phyloP scores from a whole-genome alignment of 2,113 vertebrate species.

The Platycercus adscitus region DNA sequence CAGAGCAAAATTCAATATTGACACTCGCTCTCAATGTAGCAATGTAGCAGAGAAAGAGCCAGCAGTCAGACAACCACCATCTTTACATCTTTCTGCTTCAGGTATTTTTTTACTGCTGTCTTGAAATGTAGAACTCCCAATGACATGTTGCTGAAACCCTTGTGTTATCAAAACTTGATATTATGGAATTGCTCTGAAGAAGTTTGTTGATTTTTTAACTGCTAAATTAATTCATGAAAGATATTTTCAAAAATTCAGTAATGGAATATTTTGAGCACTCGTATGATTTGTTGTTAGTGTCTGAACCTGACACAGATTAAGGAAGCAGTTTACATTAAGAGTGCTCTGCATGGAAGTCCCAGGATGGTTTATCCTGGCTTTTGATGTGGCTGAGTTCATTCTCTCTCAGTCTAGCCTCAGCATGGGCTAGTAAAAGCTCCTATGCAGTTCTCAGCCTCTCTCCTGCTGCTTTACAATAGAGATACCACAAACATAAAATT shows the following conservation, averaged over 20 bases:
- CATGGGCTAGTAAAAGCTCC: neutral
- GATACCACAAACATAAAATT: neutral
- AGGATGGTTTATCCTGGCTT: neutral
- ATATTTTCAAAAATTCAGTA: neutral
- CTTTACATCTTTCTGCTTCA: neutral
- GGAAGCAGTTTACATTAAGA: neutral
- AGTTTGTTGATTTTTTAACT: rapidly evolving
- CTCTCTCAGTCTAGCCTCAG: neutral
- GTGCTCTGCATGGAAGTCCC: neutral
- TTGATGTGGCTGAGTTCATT: neutral
- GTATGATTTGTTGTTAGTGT: neutral
- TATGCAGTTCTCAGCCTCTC: neutral
- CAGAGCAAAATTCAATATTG: neutral
- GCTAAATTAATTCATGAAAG: neutral
- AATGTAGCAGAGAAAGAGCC: neutral
- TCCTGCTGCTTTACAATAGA: neutral
- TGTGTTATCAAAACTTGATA: neutral
- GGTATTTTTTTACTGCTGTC: neutral
- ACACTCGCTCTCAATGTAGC: neutral
- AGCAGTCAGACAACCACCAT: neutral
- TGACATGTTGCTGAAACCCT: neutral
- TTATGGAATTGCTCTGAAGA: neutral
- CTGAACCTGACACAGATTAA: neutral
- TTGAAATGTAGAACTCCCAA: neutral
- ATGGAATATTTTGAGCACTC: neutral